Evolutionary conservation across 2,888 invertebrate genomes (phyloP).

Genomic region (Sarcophaga subvicina): DNA sequence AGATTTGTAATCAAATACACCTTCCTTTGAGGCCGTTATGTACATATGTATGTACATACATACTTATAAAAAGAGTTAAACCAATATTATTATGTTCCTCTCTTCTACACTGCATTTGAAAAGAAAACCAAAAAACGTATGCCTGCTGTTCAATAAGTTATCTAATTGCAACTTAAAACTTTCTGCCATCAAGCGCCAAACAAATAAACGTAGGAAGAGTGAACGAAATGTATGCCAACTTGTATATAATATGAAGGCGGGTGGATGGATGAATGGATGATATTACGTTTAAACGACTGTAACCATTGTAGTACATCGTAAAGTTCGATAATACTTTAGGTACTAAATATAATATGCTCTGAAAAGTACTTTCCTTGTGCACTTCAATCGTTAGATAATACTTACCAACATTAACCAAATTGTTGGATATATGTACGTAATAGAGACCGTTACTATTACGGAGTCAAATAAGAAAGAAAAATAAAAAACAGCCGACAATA

Average conservation of each 20-base stretch:
- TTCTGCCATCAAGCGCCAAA: conserved; percentile 59
- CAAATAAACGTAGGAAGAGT: conserved; percentile 21
- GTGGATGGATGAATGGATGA: conserved; percentile 29
- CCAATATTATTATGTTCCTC: conserved; percentile 41
- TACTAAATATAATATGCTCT: conserved; percentile 42
- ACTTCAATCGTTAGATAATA: conserved; percentile 71
- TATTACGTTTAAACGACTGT: conserved; percentile 3
- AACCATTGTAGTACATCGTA: conserved; percentile 12
- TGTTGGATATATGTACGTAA: conserved; percentile 71
- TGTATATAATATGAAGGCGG: conserved; percentile 61
- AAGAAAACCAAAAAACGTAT: conserved; percentile 33
- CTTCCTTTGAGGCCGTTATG: conserved; percentile 59
- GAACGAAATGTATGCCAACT: conserved; percentile 75
- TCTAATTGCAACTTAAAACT: conserved; percentile 68
- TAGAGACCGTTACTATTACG: conserved; percentile 64
- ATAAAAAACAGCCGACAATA: neutral
- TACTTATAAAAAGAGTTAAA: conserved; percentile 49
- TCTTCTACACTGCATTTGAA: conserved; percentile 13
- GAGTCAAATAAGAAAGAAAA: neutral
- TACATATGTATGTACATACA: neutral
- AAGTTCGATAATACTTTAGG: conserved; percentile 34
- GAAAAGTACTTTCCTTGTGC: conserved; percentile 50
- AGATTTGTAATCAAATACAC: conserved; percentile 69
- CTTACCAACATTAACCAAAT: conserved; percentile 51
- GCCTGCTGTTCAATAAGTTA: conserved; percentile 73